Evolutionary conservation across 1,140 invertebrate species (phyloP), one percentile per base, ranked within the genome.

Genomic region (Trissolcus basalis): DNA sequence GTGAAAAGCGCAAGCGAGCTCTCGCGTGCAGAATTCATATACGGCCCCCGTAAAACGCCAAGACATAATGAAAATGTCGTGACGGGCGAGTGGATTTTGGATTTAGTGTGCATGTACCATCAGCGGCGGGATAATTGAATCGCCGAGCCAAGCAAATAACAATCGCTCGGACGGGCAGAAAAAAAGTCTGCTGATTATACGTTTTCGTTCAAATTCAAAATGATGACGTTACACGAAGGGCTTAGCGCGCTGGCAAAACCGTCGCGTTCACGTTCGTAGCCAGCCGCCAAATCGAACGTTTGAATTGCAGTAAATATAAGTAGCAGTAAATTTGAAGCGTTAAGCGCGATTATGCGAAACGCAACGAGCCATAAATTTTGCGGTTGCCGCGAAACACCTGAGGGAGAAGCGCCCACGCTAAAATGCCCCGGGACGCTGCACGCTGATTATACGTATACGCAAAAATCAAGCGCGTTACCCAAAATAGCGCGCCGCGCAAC

Each of bases 341-440:
- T 70, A 77, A 65, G 73, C 67, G 39, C 61, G 64, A 68, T 68
- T 70, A 77, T 71, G 67, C 73, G 67, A 55, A 77, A 65, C 41
- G 44, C 73, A 64, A 41, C 67, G 67, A 61, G 73, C 73, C 9
- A 63, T 68, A 63, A 75, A 75, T 75, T 67, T 58, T 50, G 56
- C 33, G 35, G 50, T 47, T 45, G 51, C 47, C 45, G 48, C 59
- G 64, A 10, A 67, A 61, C 70, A 74, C 63, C 70, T 65, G 63
- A 68, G 63, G 64, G 63, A 74, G 1, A 27, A 3, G 19, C 63
- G 45, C 19, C 43, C 53, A 27, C 27, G 49, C 59, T 48, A 27
- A 55, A 67, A 65, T 67, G 70, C 61, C 49, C 47, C 49, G 56
- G 55, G 61, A 64, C 55, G 44, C 48, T 5, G 27, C 33, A 13